Evolutionary conservation across 2,888 invertebrate genomes (phyloP).

Genomic region (Scaptomyza cyrtandrae): DNA sequence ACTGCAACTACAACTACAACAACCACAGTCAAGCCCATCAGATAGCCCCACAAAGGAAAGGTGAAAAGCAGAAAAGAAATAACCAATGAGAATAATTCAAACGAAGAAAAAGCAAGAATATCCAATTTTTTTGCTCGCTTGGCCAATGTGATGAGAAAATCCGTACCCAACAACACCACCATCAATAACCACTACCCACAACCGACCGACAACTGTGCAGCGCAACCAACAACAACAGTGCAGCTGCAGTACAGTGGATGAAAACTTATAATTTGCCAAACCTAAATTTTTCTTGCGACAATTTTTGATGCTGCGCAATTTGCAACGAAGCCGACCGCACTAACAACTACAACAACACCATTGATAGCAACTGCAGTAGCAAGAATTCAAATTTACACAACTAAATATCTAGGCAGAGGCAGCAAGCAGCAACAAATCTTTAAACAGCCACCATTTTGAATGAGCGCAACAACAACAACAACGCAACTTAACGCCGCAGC

Average conservation of each 20-base stretch:
- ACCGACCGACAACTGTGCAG: conserved; percentile 55
- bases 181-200: conserved; percentile 48
- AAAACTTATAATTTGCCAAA: conserved; percentile 40
- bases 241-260: conserved; percentile 46
- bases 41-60: conserved; percentile 53
- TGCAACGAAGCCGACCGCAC: conserved; percentile 47
- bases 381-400: conserved; percentile 56
- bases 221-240: conserved; percentile 44
- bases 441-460: conserved; percentile 78
- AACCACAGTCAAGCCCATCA: conserved; percentile 42
- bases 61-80: conserved; percentile 50
- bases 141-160: conserved; percentile 69
- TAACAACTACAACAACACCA: conserved; percentile 36
- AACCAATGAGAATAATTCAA: conserved; percentile 23
- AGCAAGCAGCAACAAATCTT: conserved; percentile 55
- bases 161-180: conserved; percentile 47
- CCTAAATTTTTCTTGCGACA: conserved; percentile 41
- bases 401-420: conserved; percentile 66
- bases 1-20: conserved; percentile 43
- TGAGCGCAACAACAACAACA: conserved; percentile 54
- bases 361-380: conserved; percentile 51
- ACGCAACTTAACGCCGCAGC: conserved; percentile 13
- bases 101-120: conserved; percentile 38
- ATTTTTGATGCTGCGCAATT: conserved; percentile 56
- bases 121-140: conserved; percentile 46